Base-by-base conservation (phyloP, 2,888 invertebrate species). In the Netelia fuscicornis region DNA sequence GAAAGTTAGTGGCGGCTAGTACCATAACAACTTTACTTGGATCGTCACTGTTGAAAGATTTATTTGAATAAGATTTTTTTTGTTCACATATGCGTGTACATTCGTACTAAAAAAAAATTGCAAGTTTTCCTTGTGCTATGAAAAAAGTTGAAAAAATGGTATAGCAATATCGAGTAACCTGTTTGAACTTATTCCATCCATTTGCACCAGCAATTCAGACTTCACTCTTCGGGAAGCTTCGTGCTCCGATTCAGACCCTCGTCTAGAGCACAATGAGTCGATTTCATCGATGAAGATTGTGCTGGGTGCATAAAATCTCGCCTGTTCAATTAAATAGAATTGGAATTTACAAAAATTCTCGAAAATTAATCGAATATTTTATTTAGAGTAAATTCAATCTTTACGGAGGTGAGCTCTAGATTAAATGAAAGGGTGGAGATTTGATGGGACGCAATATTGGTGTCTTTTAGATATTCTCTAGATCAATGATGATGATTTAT, bases 221-320 rank as follows among this genome's bases (percentile, higher is more conserved):
- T 99, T 99, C 77, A 99, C 99, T 88, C 99, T 96, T 54, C 99
- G 95, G 87, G 98, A 98, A 5, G 99, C 99, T 94, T 99, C 99
- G 94, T 99, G 99, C 94, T 99, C 99, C 17, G 98, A 97, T 93
- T 98, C 98, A 0, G 98, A 97, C 79, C 99, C 99, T 93, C 99
- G 96, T 87, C 98, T 96, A 20, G 98, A 98, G 93, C 99, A 99
- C 86, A 99, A 94, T 37, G 99, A 98, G 95, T 99, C 99, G 86
- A 99, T 99, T 95, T 99, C 99, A 94, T 99, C 99, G 84, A 99
- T 98, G 94, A 99, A 99, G 91, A 99, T 99, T 80, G 99, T 99
- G 91, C 98, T 98, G 5, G 99, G 99, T 81, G 99, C 99, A 95
- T 99, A 99, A 95, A 98, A 99, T 88, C 99, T 96, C 1, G 99